Conservation (phyloP, 2,888 invertebrate genomes). For the Drepanosiphum platanoidis region DNA sequence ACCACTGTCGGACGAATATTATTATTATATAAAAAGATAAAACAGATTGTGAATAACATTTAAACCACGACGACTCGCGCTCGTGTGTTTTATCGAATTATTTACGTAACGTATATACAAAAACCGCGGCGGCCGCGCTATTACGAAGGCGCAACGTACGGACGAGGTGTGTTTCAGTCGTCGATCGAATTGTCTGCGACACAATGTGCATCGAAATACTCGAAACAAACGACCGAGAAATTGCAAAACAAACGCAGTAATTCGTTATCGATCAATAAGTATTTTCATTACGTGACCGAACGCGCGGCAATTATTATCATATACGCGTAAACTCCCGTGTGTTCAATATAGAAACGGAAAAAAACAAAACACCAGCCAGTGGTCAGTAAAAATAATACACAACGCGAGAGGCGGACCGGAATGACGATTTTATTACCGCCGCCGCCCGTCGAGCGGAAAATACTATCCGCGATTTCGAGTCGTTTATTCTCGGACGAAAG, state of each 20-base stretch:
- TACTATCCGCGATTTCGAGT: no score
- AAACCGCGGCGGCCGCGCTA: background rate
- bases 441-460: no score
- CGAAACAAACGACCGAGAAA: background rate
- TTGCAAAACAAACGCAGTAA: background rate
- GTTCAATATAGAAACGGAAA: no score
- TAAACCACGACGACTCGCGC: slow-evolving; percentile 9
- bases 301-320: no score
- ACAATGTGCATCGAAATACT: background rate
- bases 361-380: no score
- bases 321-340: no score
- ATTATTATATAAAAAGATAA: background rate
- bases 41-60: background rate
- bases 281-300: no score
- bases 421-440: no score
- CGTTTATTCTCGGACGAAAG: no score
- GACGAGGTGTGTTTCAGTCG: background rate
- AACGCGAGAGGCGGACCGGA: no score
- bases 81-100: slow-evolving; percentile 13
- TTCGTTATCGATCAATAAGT: no score
- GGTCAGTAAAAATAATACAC: no score
- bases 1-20: background rate
- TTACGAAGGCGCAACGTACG: background rate
- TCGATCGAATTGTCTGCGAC: background rate
- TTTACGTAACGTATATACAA: slow-evolving; percentile 10